These are phyloP conservation scores for Epinephelus fuscoguttatus DNA, from an alignment of 2,113 vertebrate genomes.

Conservation along the genomic window DNA sequence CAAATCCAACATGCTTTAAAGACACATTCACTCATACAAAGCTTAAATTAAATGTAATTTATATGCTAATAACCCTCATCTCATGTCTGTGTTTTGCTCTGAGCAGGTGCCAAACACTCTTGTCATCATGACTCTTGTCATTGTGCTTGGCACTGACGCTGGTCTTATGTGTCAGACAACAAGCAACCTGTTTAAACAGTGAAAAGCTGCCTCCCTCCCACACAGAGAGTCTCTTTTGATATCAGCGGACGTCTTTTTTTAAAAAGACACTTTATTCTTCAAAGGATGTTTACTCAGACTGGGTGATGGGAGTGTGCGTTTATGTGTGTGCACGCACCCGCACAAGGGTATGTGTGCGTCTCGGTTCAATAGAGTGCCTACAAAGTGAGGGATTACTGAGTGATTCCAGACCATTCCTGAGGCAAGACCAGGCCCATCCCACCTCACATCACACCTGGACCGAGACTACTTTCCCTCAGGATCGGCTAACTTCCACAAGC, in stretches of 20 bases:
- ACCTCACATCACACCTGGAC: slow-evolving; percentile 76
- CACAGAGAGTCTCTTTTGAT: slow-evolving; percentile 74
- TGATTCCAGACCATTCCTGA: slow-evolving; percentile 77
- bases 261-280: slow-evolving; percentile 82
- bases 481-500: slow-evolving; percentile 58
- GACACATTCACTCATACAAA: not conserved
- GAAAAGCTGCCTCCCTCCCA: slow-evolving; percentile 58
- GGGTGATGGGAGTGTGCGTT: slow-evolving; percentile 33
- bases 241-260: slow-evolving; percentile 68
- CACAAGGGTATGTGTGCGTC: slow-evolving; percentile 41
- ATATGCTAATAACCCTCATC: slow-evolving; percentile 18
- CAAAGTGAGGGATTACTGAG: slow-evolving; percentile 82
- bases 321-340: slow-evolving; percentile 32
- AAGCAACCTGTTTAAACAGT: slow-evolving; percentile 78
- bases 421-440: slow-evolving; percentile 82
- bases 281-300: slow-evolving; percentile 78
- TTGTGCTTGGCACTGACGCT: slow-evolving; percentile 20
- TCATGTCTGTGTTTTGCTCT: slow-evolving; percentile 26
- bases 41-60: slow-evolving; percentile 14
- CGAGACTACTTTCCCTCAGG: slow-evolving; percentile 66
- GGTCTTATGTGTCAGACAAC: slow-evolving; percentile 72
- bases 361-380: slow-evolving; percentile 71
- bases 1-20: not conserved
- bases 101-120: slow-evolving; percentile 57
- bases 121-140: slow-evolving; percentile 27